Percentiles rank a stretch among this genome's conserved stretches.
phyloP scores from a whole-genome alignment of 2,888 invertebrate species.

The Epinotia nisella region DNA sequence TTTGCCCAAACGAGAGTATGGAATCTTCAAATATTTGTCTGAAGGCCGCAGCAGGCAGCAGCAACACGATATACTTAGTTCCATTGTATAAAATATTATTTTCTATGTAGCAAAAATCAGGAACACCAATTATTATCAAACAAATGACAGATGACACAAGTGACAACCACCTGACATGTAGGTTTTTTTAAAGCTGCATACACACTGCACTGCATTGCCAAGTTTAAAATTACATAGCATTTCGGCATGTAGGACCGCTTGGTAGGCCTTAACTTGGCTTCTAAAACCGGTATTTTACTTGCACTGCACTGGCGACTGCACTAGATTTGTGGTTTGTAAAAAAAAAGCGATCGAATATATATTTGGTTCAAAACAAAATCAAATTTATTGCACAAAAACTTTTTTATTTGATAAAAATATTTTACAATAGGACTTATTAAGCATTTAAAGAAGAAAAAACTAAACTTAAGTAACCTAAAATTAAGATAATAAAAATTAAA shows the following conservation, averaged over 20 bases:
- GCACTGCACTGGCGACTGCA: background rate
- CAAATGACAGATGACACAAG: background rate
- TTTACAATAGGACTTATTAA: no score
- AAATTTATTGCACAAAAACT: no score
- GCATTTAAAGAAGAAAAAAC: no score
- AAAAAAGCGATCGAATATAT: constrained; percentile 4
- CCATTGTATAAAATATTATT: background rate
- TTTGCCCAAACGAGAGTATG: constrained; percentile 10
- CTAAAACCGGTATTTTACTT: constrained; percentile 2
- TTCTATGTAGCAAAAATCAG: background rate
- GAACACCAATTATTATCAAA: background rate
- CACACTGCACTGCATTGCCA: background rate
- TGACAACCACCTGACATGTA: no score
- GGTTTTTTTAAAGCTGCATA: background rate
- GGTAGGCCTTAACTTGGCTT: background rate
- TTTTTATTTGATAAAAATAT: no score
- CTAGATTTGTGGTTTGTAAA: background rate
- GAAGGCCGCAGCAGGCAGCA: constrained; percentile 19
- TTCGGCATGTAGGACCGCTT: no score
- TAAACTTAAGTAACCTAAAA: no score
- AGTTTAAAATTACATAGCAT: background rate
- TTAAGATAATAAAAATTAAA: no score
- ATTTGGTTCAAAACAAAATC: no score
- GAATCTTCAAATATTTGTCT: constrained; percentile 8
- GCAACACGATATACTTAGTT: constrained; percentile 4